Conservation (phyloP, 2,797 vertebrate genomes). For the Loris lydekkerianus region DNA sequence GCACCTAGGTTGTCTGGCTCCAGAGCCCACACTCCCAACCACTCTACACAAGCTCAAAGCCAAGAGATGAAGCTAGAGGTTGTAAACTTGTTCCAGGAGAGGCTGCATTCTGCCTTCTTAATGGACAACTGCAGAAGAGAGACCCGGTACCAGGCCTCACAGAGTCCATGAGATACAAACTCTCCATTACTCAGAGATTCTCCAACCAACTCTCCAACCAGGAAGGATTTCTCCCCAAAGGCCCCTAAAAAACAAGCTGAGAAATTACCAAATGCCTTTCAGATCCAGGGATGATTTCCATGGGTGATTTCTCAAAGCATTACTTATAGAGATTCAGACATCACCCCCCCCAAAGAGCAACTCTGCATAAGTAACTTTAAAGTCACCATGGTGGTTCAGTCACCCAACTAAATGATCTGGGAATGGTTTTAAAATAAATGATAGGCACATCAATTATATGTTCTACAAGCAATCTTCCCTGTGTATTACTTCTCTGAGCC, state of each 20-base stretch:
- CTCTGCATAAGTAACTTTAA: not conserved
- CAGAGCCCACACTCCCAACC: not conserved
- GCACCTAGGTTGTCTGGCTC: not conserved
- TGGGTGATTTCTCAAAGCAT: not conserved
- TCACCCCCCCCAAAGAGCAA: not conserved
- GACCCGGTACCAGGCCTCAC: not conserved
- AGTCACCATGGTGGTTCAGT: not conserved
- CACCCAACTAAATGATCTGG: not conserved
- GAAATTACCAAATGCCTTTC: not conserved
- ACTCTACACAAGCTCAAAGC: not conserved
- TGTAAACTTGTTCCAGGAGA: not conserved
- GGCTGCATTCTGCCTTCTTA: not conserved
- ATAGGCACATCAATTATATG: not conserved
- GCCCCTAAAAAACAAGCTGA: not conserved
- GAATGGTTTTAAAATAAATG: conserved; percentile 7
- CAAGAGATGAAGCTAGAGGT: not conserved
- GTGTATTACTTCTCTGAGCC: not conserved
- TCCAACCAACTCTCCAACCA: not conserved
- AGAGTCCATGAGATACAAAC: not conserved
- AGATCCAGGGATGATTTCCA: not conserved
- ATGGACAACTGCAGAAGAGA: not conserved
- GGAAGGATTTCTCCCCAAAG: not conserved
- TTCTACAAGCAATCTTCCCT: not conserved
- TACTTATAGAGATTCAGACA: not conserved
- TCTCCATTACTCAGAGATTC: not conserved